phyloP scores from a whole-genome alignment of 2,113 vertebrate genomes.

The Tragelaphus strepsiceros region DNA sequence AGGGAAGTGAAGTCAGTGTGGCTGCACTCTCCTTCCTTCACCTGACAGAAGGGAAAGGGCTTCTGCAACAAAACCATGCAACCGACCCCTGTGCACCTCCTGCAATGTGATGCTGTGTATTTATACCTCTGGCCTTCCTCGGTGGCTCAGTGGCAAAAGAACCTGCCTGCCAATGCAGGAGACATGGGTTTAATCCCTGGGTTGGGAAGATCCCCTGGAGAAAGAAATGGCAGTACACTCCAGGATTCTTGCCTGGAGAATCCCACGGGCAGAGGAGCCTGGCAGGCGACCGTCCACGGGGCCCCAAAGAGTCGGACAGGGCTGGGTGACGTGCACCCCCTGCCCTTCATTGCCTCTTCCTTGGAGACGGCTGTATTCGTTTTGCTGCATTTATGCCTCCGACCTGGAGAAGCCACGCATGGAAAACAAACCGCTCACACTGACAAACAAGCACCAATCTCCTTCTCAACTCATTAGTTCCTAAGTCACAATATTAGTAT shows the following conservation, averaged over 20 bases:
- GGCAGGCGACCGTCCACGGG: rapidly evolving
- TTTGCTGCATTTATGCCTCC: not conserved
- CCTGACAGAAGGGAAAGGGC: conserved; percentile 68
- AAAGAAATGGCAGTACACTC: not conserved
- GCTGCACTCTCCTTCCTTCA: conserved; percentile 42
- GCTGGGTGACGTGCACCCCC: not conserved
- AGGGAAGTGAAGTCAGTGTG: conserved; percentile 68
- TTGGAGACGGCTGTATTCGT: not conserved
- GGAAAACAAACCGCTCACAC: not conserved
- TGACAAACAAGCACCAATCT: not conserved
- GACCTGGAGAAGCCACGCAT: not conserved
- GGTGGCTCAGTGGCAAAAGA: not conserved
- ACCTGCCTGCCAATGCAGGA: not conserved
- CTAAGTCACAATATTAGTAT: not conserved
- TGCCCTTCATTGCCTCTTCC: not conserved
- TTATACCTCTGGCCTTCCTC: not conserved
- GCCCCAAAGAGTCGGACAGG: not conserved
- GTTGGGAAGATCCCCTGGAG: not conserved
- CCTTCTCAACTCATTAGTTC: not conserved
- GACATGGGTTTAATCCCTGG: not conserved
- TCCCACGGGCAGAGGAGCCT: not conserved
- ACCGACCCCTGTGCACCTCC: conserved; percentile 19
- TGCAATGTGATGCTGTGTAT: not conserved
- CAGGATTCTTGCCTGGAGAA: not conserved
- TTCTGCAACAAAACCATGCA: conserved; percentile 56